These are phyloP conservation scores for Lamprologus ornatipinnis DNA, from an alignment of 2,113 vertebrate genomes.

Conservation along the genomic window DNA sequence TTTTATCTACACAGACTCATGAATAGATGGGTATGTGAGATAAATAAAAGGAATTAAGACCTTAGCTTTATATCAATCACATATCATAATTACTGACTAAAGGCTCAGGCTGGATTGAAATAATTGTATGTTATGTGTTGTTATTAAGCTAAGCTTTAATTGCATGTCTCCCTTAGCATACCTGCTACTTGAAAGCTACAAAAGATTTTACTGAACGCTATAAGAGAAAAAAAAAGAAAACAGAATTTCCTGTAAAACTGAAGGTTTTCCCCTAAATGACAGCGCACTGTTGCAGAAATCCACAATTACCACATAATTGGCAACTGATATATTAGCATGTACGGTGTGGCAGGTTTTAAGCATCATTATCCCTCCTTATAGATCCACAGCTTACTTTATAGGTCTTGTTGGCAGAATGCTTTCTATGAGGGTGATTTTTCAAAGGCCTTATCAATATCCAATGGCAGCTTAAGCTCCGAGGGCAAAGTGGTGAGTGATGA, in stretches of 20 bases:
- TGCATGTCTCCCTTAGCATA: not conserved
- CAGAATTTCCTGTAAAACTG: not conserved
- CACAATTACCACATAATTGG: conserved; percentile 39
- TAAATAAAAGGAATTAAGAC: not conserved
- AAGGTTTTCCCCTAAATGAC: not conserved
- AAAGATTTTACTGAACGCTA: not conserved
- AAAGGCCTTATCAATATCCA: conserved; percentile 53
- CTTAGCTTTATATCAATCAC: not conserved
- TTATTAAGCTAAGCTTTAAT: not conserved
- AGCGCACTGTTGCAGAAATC: not conserved
- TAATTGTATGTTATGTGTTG: not conserved
- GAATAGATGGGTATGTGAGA: not conserved
- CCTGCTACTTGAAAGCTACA: not conserved
- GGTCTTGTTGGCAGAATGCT: conserved; percentile 42
- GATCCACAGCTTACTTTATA: conserved; percentile 52
- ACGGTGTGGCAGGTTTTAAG: conserved; percentile 35
- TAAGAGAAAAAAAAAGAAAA: not conserved
- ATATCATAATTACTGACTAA: not conserved
- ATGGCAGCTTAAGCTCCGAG: conserved; percentile 37
- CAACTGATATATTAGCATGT: conserved; percentile 42
- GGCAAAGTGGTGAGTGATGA: conserved; percentile 49
- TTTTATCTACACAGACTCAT: not conserved
- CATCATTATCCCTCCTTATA: conserved; percentile 52
- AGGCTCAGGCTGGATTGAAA: not conserved
- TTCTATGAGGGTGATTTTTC: conserved; percentile 55